phyloP scores from a whole-genome alignment of 2,113 vertebrate genomes.

The Solea solea region DNA sequence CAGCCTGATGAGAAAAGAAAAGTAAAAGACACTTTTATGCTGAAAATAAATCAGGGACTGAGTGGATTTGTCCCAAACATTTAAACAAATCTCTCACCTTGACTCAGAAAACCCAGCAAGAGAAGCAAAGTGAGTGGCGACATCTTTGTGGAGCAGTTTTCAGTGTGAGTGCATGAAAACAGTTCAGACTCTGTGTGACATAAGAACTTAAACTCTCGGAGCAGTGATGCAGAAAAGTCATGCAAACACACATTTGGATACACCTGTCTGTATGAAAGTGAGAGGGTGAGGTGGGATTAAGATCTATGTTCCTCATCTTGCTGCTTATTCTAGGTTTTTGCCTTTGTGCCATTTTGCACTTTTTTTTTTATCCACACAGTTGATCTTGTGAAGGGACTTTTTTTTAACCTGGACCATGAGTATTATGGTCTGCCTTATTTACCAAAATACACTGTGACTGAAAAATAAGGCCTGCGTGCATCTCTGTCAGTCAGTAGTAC shows the following conservation, averaged over 20 bases:
- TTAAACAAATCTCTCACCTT: neutral
- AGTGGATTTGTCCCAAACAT: neutral
- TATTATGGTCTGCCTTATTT: too few species aligned
- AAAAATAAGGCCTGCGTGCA: too few species aligned
- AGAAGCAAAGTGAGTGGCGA: constrained; percentile 14
- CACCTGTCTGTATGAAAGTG: constrained; percentile 46
- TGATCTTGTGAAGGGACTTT: too few species aligned
- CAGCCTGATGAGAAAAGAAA: neutral
- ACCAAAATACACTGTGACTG: too few species aligned
- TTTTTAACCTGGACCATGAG: too few species aligned
- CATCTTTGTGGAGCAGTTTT: constrained; percentile 23
- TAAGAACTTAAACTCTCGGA: constrained; percentile 23
- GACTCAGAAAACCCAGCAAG: constrained; percentile 5
- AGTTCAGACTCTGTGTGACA: constrained; percentile 3
- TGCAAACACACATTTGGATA: constrained; percentile 20
- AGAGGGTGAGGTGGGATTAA: neutral
- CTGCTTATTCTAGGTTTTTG: too few species aligned
- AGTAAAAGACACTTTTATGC: too few species aligned
- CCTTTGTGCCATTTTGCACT: too few species aligned
- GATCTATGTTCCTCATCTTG: too few species aligned
- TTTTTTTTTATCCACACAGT: too few species aligned
- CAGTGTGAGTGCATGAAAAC: constrained; percentile 18
- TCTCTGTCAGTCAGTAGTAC: too few species aligned
- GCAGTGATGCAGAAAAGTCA: constrained; percentile 30
- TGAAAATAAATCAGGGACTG: too few species aligned